Evolutionary conservation across 2,888 invertebrate genomes (phyloP), one percentile per base, ranked within the genome.

Genomic region (Asteroscopus sphinx): DNA sequence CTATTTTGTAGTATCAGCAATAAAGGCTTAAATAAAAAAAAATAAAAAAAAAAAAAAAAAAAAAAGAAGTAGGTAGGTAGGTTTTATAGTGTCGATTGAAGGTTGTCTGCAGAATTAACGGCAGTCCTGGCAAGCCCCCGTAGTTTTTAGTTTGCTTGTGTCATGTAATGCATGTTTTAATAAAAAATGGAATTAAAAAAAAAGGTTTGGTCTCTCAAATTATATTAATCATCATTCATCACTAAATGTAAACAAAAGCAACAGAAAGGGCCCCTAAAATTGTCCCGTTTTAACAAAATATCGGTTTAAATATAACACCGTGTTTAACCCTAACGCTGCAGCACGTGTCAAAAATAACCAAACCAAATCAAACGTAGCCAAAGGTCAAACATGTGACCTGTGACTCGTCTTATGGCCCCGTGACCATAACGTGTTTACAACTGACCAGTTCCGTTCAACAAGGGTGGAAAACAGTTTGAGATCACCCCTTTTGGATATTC

Each of bases 281-380:
- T 25, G 12, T 6, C 11, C 9, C 46, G 9, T 15, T 25, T 48
- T 28, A 30, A 62, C 11, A 26, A 51, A 39, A 39, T 12, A 44
- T 44, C 35, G 15, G 47, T 62, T 57, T 42, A 47, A 60, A 47
- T 46, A 47, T 33, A 51, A 57, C 56, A 49, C 46, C 67, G 57
- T 33, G 16, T 36, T 69, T 67, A 76, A 80, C 79, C 79, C 73
- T 70, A 49, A 48, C 77, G 66, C 47, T 68, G 57, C 57, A 74
- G 61, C 82, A 69, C 79, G 81, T 80, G 83, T 70, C 75, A 72
- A 71, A 74, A 78, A 68, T 75, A 73, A 73, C 75, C 69, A 62
- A 73, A 76, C 65, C 72, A 73, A 61, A 71, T 68, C 77, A 73
- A 68, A 73, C 70, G 65, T 49, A 56, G 58, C 39, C 60, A 65